Base-by-base conservation (phyloP, 2,888 invertebrate genomes). In the Agrypnus murinus region DNA sequence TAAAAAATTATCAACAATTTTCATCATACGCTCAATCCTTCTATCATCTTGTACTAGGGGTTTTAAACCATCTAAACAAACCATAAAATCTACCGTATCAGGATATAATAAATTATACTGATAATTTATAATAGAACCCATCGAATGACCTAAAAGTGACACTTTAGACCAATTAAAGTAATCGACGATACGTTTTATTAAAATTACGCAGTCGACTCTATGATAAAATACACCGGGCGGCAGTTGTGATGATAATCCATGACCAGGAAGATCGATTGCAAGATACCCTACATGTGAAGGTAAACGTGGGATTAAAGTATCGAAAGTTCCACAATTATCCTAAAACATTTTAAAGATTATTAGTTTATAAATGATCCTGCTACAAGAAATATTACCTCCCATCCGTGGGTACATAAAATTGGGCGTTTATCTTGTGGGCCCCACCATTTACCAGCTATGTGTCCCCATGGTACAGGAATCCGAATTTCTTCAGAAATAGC, bases 381-480 rank as follows among this genome's bases (percentile, higher is more conserved):
- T n/a, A n/a, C n/a, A n/a, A n/a, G n/a, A n/a, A n/a, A n/a, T n/a
- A n/a, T 69, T 75, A 80, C 81, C 73, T 95, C 95, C 95, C 95
- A 95, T 17, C 96, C 96, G 79, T 96, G 96, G 45, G 92, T 63
- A 87, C 87, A 74, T 90, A 84, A 69, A n/a, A n/a, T n/a, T n/a
- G n/a, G n/a, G n/a, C n/a, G n/a, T n/a, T n/a, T n/a, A n/a, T n/a
- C n/a, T n/a, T 86, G 86, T 0, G 91, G 87, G 8, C 96, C 95
- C 95, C 95, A 96, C 92, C 94, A 94, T 85, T 93, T 92, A 86
- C 93, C 94, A 69, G 91, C 89, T 25, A 95, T 89, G 76, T 90
- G 89, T 15, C 95, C 95, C 95, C 95, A 95, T 17, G 95, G 94
- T 1, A 95, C 92, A 1, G 93, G 91, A 80, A 95, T 92, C 80